A percentile compares a stretch with the other conserved stretches of the same genome.
These are phyloP conservation scores for Onychostoma macrolepis DNA, from an alignment of 2,113 vertebrate genomes.

Conservation along the genomic window DNA sequence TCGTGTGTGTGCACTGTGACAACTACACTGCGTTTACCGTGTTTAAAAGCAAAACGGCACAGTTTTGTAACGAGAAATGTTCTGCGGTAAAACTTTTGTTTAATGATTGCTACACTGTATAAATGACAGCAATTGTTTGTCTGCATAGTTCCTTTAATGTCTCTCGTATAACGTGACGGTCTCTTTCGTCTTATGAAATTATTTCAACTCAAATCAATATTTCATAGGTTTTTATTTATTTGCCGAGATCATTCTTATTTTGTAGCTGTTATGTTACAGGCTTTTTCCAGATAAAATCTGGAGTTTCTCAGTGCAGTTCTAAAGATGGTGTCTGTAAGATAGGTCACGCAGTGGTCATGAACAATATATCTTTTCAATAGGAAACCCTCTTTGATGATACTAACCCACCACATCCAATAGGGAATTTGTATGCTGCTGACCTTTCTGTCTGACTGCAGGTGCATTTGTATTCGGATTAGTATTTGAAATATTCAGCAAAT, in stretches of 20 bases:
- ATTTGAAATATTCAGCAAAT: not conserved
- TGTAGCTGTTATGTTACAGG: not conserved
- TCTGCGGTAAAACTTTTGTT: too few relatives aligned
- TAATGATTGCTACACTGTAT: too few relatives aligned
- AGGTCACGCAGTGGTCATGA: not conserved
- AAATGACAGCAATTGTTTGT: too few relatives aligned
- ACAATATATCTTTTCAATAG: not conserved
- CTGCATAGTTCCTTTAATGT: too few relatives aligned
- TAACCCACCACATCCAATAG: not conserved
- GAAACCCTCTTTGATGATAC: not conserved
- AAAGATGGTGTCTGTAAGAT: not conserved
- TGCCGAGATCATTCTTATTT: not conserved
- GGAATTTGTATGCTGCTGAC: not conserved
- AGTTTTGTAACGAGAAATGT: too few relatives aligned
- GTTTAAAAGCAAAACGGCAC: too few relatives aligned
- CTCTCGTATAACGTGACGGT: too few relatives aligned
- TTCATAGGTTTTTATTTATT: not conserved
- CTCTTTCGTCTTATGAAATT: too few relatives aligned
- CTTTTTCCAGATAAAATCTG: not conserved
- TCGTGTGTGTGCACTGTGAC: too few relatives aligned
- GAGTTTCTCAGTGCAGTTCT: not conserved
- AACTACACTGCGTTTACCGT: too few relatives aligned
- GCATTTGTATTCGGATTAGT: not conserved
- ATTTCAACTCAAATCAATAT: too few relatives aligned
- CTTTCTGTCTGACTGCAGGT: not conserved